Percentiles rank a stretch among this genome's conserved stretches.
Conservation (phyloP, 1,140 invertebrate genomes). For the Pogonognathellus flavescens region DNA sequence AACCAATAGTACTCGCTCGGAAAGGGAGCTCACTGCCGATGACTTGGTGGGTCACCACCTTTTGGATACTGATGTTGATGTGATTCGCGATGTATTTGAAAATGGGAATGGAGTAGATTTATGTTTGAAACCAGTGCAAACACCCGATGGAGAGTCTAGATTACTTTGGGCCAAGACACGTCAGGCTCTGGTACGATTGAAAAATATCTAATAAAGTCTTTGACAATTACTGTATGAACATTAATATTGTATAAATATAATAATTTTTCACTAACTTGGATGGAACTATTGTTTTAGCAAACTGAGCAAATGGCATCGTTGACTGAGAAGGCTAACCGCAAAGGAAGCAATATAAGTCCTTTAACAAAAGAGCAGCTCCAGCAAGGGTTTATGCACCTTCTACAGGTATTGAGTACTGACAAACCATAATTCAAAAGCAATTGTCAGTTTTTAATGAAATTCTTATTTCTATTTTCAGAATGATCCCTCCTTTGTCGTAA, state of each 20-base stretch:
- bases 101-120: background rate
- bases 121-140: background rate
- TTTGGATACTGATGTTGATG: background rate
- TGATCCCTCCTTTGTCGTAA: constrained; percentile 69
- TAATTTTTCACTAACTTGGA: background rate
- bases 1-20: background rate
- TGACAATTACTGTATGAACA: background rate
- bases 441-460: background rate
- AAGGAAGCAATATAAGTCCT: background rate
- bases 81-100: background rate
- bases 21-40: constrained; percentile 3
- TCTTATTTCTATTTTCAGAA: constrained; percentile 68
- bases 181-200: background rate
- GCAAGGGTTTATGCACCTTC: background rate
- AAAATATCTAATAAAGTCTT: background rate
- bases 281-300: background rate
- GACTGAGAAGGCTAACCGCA: background rate
- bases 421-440: background rate
- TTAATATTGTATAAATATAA: background rate
- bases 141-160: background rate
- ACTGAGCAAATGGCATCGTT: background rate
- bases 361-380: background rate
- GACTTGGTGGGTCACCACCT: background rate
- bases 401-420: background rate
- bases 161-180: constrained; percentile 13